Conservation (phyloP, 2,888 invertebrate species). For the Ichneumoninae sp. region DNA sequence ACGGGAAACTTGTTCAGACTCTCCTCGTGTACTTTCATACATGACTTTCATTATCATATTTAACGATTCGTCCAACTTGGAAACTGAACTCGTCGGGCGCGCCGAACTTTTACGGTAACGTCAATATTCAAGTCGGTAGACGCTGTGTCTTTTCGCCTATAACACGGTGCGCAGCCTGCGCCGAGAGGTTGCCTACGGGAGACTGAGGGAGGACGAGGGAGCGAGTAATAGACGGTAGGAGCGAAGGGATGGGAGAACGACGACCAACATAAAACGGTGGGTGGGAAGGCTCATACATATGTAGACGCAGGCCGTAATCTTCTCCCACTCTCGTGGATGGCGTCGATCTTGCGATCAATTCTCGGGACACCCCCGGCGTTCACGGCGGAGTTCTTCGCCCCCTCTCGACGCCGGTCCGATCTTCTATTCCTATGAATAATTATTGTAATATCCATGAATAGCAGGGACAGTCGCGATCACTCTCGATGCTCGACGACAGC, state of each 20-base stretch:
- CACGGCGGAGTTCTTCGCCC: conserved; percentile 4
- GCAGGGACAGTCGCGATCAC: conserved; percentile 37
- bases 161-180: conserved; percentile 15
- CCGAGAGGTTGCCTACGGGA: not conserved
- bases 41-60: conserved; percentile 71
- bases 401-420: conserved; percentile 8
- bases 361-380: not conserved
- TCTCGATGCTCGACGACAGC: conserved; percentile 32
- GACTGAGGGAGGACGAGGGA: conserved; percentile 4
- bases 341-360: conserved; percentile 50
- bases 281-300: conserved; percentile 52
- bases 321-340: conserved; percentile 12
- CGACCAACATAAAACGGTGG: conserved; percentile 2
- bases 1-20: conserved; percentile 52
- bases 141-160: conserved; percentile 42
- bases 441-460: conserved; percentile 55
- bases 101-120: conserved; percentile 55
- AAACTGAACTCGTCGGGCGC: conserved; percentile 66
- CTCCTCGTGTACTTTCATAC: conserved; percentile 47
- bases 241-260: conserved; percentile 17
- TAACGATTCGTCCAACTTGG: conserved; percentile 68
- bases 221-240: not conserved
- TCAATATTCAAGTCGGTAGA: conserved; percentile 56
- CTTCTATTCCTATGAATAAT: conserved; percentile 55
- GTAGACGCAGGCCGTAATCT: conserved; percentile 52